Evolutionary conservation across 2,797 vertebrate genomes (phyloP).

Genomic region (Protonibea diacanthus): DNA sequence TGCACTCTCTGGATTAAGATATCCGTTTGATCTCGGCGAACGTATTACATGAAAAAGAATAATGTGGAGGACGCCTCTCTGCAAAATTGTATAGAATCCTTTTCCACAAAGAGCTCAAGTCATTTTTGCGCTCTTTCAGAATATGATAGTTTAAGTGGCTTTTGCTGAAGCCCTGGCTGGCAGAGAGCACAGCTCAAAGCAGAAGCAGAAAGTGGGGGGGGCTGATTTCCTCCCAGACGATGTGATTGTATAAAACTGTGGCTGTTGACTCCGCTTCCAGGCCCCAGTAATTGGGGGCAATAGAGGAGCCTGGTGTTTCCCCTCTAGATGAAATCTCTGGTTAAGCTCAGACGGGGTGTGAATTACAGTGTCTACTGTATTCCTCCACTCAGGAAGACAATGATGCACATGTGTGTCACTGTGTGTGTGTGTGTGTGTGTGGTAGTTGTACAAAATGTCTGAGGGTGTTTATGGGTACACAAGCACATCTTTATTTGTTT

Average conservation of each 20-base stretch:
- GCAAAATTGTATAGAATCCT: conserved; percentile 61
- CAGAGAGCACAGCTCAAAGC: conserved; percentile 44
- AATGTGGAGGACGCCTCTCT: conserved; percentile 47
- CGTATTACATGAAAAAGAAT: conserved; percentile 65
- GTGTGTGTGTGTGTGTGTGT: conserved; percentile 21
- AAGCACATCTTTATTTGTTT: conserved; percentile 73
- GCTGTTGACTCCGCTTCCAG: conserved; percentile 71
- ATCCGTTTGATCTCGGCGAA: conserved; percentile 63
- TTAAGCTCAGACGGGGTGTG: conserved; percentile 62
- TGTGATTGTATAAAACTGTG: conserved; percentile 73
- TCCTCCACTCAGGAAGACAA: conserved; percentile 18
- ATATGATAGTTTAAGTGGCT: conserved; percentile 75
- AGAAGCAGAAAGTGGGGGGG: conserved; percentile 31
- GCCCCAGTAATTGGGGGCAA: conserved; percentile 77
- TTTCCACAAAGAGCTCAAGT: conserved; percentile 59
- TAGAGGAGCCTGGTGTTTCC: conserved; percentile 72
- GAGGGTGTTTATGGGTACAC: conserved; percentile 48
- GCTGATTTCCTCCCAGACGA: conserved; percentile 73
- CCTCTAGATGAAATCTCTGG: conserved; percentile 69
- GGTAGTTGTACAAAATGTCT: conserved; percentile 23
- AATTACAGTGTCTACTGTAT: conserved; percentile 60
- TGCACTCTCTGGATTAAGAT: conserved; percentile 60
- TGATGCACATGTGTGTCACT: conserved; percentile 12
- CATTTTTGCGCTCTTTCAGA: conserved; percentile 61
- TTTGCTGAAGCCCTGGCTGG: conserved; percentile 53